These are phyloP conservation scores for Archaeoteleia sp. DNA, from an alignment of 2,888 invertebrate species.

Conservation along the genomic window DNA sequence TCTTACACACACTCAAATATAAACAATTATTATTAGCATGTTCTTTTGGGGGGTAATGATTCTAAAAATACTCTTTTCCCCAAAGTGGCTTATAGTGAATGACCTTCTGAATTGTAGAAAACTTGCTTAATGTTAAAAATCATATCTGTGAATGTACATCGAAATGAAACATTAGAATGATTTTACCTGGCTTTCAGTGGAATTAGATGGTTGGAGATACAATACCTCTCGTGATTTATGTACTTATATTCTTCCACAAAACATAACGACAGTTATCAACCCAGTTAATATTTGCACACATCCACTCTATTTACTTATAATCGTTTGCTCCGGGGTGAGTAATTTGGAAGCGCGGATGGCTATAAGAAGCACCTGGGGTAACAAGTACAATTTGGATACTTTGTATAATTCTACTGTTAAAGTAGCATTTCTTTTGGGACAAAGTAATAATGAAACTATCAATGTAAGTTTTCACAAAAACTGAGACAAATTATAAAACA, in stretches of 20 bases:
- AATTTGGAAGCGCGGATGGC: conserved; percentile 82
- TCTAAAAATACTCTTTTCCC: too few species aligned
- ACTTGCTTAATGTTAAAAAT: too few species aligned
- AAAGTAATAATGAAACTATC: conserved; percentile 77
- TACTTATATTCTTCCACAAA: conserved; percentile 83
- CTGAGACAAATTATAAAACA: too few species aligned
- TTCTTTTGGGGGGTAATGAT: too few species aligned
- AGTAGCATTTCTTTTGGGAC: conserved; percentile 80
- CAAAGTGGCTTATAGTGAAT: too few species aligned
- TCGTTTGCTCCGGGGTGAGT: conserved; percentile 84
- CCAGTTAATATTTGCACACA: conserved; percentile 78
- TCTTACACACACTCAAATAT: too few species aligned
- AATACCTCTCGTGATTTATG: conserved; percentile 84
- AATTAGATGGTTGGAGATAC: conserved; percentile 82
- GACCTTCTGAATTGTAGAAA: too few species aligned
- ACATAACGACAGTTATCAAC: conserved; percentile 81
- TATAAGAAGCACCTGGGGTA: conserved; percentile 85
- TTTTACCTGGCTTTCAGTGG: conserved; percentile 61
- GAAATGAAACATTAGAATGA: conserved; percentile 3
- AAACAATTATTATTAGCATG: too few species aligned
- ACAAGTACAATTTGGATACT: conserved; percentile 73
- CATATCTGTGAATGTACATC: too few species aligned
- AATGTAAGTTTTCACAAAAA: conserved; percentile 73
- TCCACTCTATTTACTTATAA: conserved; percentile 80
- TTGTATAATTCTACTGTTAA: conserved; percentile 72